Conservation (phyloP, 1,140 invertebrate genomes). For the Leguminivora glycinivorella region DNA sequence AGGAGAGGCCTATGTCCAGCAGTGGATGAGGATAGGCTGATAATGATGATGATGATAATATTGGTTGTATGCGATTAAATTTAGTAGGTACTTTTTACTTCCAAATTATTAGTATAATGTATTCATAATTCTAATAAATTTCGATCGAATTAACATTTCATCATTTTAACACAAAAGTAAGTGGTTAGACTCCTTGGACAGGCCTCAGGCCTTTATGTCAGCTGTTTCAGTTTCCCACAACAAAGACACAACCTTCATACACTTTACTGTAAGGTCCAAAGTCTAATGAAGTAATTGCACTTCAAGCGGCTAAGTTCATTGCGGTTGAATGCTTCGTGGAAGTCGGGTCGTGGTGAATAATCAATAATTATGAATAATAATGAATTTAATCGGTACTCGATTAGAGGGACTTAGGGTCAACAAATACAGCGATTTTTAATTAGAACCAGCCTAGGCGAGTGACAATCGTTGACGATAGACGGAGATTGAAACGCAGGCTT, state of each 20-base stretch:
- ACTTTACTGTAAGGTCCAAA: background rate
- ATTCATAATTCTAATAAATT: too few species aligned
- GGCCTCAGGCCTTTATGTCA: background rate
- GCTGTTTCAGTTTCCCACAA: background rate
- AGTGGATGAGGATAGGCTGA: too few species aligned
- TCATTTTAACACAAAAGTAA: background rate
- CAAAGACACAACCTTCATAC: background rate
- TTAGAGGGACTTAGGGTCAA: background rate
- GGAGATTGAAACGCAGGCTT: too few species aligned
- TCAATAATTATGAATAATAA: slow-evolving; percentile 13
- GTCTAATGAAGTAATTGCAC: background rate
- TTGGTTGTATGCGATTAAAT: too few species aligned
- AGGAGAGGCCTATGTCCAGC: too few species aligned
- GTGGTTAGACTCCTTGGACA: background rate
- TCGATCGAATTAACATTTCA: background rate
- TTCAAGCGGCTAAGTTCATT: background rate
- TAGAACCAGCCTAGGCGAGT: background rate
- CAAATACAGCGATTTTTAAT: slow-evolving; percentile 10
- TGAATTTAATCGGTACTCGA: background rate
- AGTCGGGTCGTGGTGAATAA: background rate
- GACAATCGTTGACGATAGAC: too few species aligned
- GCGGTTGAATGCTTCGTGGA: background rate
- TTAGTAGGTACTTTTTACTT: too few species aligned
- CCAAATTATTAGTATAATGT: too few species aligned
- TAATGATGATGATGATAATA: too few species aligned